Evolutionary conservation across 2,888 invertebrate species (phyloP), one percentile per base, ranked within the genome.

Genomic region (Pseudococcus jackbeardsleyi): DNA sequence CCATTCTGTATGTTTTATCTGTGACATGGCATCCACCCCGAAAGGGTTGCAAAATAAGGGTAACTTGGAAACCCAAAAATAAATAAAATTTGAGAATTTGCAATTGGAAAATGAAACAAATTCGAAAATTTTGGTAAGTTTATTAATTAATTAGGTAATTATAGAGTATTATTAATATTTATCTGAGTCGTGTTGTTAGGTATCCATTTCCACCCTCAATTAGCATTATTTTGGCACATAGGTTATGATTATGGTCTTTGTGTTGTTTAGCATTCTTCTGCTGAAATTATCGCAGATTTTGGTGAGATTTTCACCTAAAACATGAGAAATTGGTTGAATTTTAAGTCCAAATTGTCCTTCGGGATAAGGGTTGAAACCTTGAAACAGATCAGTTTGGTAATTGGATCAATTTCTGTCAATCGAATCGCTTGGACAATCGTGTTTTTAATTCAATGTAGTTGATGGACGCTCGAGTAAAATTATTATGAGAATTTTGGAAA

Each of bases 31-130:
- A 82, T 82, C 79, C 79, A 82, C 79, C 79, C 79, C 79, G 79
- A 82, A 72, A 82, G 79, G 79, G 79, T 46, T 82, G 79, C 33
- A 19, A 64, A 82, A 42, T 82, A 82, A 26, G 79, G 79, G 79
- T 82, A 9, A 82, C 79, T 82, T 82, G 46, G 79, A 82, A 82
- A 82, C 79, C 79, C 79, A 82, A 82, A 82, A 82, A 82, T 82
- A 82, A 82, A 82, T 82, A 82, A 82, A 64, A 46, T 46, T 46
- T 82, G 17, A 46, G 46, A 82, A 82, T 82, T 82, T 82, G 79
- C 19, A 64, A 12, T 64, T 33, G 8, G 64, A 82, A 82, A 46
- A 82, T 82, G 79, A 82, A 46, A 42, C 79, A 82, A 82, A 82
- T 82, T 82, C 79, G 26, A 12, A 82, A 46, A 82, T 42, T 82